phyloP scores from a whole-genome alignment of 2,797 vertebrate species.

The Phoeniculus purpureus region DNA sequence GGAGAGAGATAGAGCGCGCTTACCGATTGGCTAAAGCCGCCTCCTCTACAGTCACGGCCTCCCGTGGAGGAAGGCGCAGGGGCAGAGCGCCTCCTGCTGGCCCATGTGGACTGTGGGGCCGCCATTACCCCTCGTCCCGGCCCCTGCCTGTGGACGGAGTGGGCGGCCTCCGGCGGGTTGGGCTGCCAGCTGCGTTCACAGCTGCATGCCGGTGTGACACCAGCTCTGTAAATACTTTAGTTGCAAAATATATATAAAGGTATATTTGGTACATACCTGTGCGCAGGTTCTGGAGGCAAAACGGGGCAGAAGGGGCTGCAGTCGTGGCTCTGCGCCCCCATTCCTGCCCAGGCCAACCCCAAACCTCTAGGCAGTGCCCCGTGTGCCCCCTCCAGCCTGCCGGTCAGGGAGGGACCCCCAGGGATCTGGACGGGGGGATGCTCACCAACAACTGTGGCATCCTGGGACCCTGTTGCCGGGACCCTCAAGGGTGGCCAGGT shows the following conservation, averaged over 20 bases:
- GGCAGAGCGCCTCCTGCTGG: background rate
- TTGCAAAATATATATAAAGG: background rate
- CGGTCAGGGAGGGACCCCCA: accelerated
- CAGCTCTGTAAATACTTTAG: background rate
- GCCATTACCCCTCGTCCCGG: background rate
- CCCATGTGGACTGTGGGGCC: accelerated
- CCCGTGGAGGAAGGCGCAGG: background rate
- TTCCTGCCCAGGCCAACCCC: accelerated
- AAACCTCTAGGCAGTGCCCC: background rate
- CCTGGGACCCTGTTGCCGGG: no score
- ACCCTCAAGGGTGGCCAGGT: background rate
- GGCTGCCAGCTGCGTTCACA: accelerated
- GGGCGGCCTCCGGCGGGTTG: no score
- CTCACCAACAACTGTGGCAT: accelerated
- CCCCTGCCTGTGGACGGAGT: no score
- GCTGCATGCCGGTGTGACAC: background rate
- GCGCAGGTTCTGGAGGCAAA: background rate
- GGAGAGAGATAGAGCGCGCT: background rate
- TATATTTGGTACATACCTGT: no score
- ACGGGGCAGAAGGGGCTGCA: background rate
- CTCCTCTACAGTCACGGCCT: accelerated
- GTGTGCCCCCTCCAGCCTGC: no score
- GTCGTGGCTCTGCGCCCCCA: accelerated
- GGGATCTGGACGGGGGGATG: no score
- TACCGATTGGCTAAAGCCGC: background rate